Percentiles rank a stretch among this genome's conserved stretches.
Evolutionary conservation across 53 echinoderm and acorn worm species (phyloP).

Genomic region (Henricia sp.): DNA sequence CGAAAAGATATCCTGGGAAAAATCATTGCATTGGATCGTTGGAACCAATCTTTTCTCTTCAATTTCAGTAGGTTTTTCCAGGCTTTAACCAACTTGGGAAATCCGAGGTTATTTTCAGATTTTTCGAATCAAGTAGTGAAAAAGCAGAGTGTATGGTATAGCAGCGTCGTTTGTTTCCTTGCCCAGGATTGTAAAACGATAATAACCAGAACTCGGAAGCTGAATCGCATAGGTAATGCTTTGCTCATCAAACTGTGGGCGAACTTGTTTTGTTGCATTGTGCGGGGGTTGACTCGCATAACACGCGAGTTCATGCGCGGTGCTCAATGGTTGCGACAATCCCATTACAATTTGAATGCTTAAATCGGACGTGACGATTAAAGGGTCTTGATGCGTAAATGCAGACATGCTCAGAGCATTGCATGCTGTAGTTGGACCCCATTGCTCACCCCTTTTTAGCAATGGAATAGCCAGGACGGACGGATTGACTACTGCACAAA

Average conservation of each 20-base stretch:
- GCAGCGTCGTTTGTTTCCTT: slow-evolving; percentile 53
- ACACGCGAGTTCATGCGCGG: neutral
- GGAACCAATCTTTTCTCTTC: too few species aligned
- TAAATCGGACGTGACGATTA: slow-evolving; percentile 59
- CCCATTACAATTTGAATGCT: slow-evolving; percentile 69
- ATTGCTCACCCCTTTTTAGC: slow-evolving; percentile 21
- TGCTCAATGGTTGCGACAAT: neutral
- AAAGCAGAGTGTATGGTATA: slow-evolving; percentile 56
- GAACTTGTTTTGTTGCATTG: slow-evolving; percentile 3
- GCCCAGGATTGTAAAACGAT: slow-evolving; percentile 68
- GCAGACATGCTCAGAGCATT: slow-evolving; percentile 53
- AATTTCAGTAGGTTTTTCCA: too few species aligned
- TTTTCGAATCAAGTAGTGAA: slow-evolving; percentile 79
- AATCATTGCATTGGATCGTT: too few species aligned
- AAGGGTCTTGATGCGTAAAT: slow-evolving; percentile 80
- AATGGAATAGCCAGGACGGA: slow-evolving; percentile 62
- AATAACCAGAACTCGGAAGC: slow-evolving; percentile 64
- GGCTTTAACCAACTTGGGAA: too few species aligned
- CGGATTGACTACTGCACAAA: slow-evolving; percentile 56
- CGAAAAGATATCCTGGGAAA: too few species aligned
- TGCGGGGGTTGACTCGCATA: neutral
- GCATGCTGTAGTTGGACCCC: slow-evolving; percentile 71
- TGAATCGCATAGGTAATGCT: slow-evolving; percentile 36
- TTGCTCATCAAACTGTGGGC: slow-evolving; percentile 3
- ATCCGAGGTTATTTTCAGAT: too few species aligned